A percentile compares a stretch with the other conserved stretches of the same genome.
Evolutionary conservation across 2,888 invertebrate species (phyloP).

Genomic region (Drosophila multiciliata): DNA sequence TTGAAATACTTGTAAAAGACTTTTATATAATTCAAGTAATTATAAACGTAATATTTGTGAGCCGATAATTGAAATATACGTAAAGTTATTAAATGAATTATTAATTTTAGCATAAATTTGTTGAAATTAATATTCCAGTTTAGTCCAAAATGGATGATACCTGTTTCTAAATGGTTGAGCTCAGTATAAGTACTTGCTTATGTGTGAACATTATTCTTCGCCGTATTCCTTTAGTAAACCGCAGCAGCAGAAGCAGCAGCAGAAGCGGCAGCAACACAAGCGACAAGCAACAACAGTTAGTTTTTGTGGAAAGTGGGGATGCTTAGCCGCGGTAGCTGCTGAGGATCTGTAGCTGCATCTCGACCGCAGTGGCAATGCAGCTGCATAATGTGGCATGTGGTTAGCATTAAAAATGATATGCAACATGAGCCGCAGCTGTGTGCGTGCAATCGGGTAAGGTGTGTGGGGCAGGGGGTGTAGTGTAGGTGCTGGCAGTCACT

Average conservation of each 20-base stretch:
- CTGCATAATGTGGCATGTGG: slow-evolving; percentile 81
- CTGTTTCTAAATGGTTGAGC: slow-evolving; percentile 20
- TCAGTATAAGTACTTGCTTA: slow-evolving; percentile 71
- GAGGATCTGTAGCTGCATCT: slow-evolving; percentile 38
- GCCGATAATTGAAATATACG: neutral
- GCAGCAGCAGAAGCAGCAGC: slow-evolving; percentile 37
- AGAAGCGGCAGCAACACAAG: neutral
- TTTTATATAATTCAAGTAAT: no score
- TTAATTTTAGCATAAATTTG: neutral
- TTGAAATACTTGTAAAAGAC: neutral
- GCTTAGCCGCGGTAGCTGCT: slow-evolving; percentile 1
- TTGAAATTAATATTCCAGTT: slow-evolving; percentile 20
- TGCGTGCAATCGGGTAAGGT: slow-evolving; percentile 16
- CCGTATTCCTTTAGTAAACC: slow-evolving; percentile 68
- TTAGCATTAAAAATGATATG: slow-evolving; percentile 82
- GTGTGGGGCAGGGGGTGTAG: neutral
- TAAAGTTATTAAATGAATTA: neutral
- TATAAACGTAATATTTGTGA: neutral
- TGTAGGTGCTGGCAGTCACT: slow-evolving; percentile 68
- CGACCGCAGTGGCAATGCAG: slow-evolving; percentile 75
- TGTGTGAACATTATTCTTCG: slow-evolving; percentile 78
- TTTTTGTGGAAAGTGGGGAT: slow-evolving; percentile 26
- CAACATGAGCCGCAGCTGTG: slow-evolving; percentile 67
- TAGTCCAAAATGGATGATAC: slow-evolving; percentile 15
- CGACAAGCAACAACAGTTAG: slow-evolving; percentile 19